These are phyloP conservation scores for Clistopyga incitator DNA, from an alignment of 2,888 invertebrate species.

Conservation along the genomic window DNA sequence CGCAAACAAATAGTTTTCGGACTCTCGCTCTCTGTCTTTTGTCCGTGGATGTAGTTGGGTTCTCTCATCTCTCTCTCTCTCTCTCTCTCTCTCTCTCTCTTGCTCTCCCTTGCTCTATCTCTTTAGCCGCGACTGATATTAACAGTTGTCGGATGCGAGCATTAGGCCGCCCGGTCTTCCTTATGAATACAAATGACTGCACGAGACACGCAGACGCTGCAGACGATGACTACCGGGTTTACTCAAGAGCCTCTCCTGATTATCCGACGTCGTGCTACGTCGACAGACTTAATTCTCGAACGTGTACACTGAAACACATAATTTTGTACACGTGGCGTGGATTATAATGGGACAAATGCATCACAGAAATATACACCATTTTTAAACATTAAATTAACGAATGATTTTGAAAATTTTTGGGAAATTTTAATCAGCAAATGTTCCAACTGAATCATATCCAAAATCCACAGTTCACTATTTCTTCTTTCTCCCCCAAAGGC, in stretches of 20 bases:
- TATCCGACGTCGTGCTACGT: slow-evolving; percentile 40
- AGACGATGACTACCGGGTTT: slow-evolving; percentile 42
- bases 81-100: not conserved
- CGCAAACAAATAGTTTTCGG: slow-evolving; percentile 42
- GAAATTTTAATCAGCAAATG: not conserved
- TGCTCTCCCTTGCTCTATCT: slow-evolving; percentile 34
- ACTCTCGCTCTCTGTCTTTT: slow-evolving; percentile 12
- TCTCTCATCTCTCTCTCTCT: too few relatives aligned
- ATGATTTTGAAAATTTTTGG: too few relatives aligned
- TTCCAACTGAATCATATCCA: slow-evolving; percentile 2
- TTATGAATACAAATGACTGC: slow-evolving; percentile 70
- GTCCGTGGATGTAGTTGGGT: too few relatives aligned
- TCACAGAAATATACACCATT: too few relatives aligned
- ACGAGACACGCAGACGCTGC: slow-evolving; percentile 35
- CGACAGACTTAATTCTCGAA: slow-evolving; percentile 30
- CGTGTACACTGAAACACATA: slow-evolving; percentile 20
- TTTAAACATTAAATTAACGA: too few relatives aligned
- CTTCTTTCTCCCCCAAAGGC: not conserved
- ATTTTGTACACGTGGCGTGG: slow-evolving; percentile 32
- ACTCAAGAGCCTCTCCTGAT: slow-evolving; percentile 28
- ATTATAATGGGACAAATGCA: not conserved
- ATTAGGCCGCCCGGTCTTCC: slow-evolving; percentile 61
- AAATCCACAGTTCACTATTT: not conserved
- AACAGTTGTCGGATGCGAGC: slow-evolving; percentile 67
- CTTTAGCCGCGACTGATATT: slow-evolving; percentile 57